Evolutionary conservation across 2,888 invertebrate species (phyloP), one percentile per base, ranked within the genome.

Genomic region (Quadriops clusia): DNA sequence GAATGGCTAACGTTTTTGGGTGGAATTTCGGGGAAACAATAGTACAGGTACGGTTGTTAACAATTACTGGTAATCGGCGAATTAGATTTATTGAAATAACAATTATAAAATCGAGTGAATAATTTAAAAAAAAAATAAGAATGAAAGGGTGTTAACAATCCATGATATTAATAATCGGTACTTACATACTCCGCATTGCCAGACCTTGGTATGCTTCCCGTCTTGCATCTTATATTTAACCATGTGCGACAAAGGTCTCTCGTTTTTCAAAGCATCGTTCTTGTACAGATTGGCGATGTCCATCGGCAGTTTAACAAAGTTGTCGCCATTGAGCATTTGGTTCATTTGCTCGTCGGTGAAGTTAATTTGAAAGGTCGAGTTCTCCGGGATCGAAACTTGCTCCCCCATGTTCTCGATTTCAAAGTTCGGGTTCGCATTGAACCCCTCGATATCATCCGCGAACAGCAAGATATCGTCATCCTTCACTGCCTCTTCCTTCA

Each of bases 171-270:
- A 28, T 26, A 26, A 11, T 30, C 28, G 6, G 12, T 45, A 68
- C 74, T 72, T 52, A 78, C 81, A 81, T 42, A 78, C 74, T 4
- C 78, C 76, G 47, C 81, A 81, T 47, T 79, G 77, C 77, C 77
- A 81, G 3, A 78, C 64, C 50, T 78, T 79, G 17, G 74, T 62
- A 4, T 72, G 73, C 32, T 77, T 70, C 2, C 77, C 79, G 38
- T 77, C 72, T 26, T 72, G 63, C 43, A 77, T 68, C 22, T 77
- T 66, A 44, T 74, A 75, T 47, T 77, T 77, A 2, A 79, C 71
- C 45, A 69, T 75, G 49, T 78, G 77, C 16, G 71, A 64, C 4
- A 29, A 27, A 17, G 34, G 40, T 11, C 30, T 30, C 3, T 40
- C 41, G 2, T 24, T 26, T 17, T 43, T 44, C 8, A 37, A 16